Evolutionary conservation across 2,888 invertebrate genomes (phyloP).

Genomic region (Sacculina carcini): DNA sequence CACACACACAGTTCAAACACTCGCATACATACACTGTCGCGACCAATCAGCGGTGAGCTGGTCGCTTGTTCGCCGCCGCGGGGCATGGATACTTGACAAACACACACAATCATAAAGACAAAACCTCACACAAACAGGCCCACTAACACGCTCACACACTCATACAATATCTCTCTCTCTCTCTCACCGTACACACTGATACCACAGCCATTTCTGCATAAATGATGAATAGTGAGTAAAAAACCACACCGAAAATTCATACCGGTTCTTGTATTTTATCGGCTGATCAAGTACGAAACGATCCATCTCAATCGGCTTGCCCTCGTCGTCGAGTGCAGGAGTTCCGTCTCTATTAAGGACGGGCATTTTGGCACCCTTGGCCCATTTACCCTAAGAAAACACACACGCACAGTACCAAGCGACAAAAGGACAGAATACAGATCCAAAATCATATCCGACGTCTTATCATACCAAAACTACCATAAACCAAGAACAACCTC

Average conservation of each 20-base stretch:
- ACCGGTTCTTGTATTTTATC: slow-evolving; percentile 10
- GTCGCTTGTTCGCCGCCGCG: too few relatives aligned
- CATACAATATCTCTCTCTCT: not conserved
- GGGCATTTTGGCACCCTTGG: slow-evolving; percentile 15
- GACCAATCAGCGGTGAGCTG: too few relatives aligned
- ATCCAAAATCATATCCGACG: not conserved
- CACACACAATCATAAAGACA: too few relatives aligned
- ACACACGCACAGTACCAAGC: not conserved
- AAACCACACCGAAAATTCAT: not conserved
- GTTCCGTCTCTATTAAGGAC: slow-evolving; percentile 5
- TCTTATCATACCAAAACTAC: too few relatives aligned
- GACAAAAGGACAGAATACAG: not conserved
- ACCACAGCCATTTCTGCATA: too few relatives aligned
- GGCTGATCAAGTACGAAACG: slow-evolving; percentile 11
- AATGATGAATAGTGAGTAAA: not conserved
- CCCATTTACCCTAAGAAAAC: slow-evolving; percentile 18
- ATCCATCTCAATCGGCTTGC: slow-evolving; percentile 17
- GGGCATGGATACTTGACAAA: too few relatives aligned
- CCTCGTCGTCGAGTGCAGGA: slow-evolving; percentile 27
- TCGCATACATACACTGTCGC: too few relatives aligned
- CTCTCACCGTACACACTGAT: too few relatives aligned
- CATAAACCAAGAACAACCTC: too few relatives aligned
- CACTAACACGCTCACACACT: too few relatives aligned
- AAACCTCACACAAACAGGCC: too few relatives aligned
- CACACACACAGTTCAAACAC: too few relatives aligned